Evolutionary conservation across 1,140 invertebrate species (phyloP).

Genomic region (Sycophila sp.): DNA sequence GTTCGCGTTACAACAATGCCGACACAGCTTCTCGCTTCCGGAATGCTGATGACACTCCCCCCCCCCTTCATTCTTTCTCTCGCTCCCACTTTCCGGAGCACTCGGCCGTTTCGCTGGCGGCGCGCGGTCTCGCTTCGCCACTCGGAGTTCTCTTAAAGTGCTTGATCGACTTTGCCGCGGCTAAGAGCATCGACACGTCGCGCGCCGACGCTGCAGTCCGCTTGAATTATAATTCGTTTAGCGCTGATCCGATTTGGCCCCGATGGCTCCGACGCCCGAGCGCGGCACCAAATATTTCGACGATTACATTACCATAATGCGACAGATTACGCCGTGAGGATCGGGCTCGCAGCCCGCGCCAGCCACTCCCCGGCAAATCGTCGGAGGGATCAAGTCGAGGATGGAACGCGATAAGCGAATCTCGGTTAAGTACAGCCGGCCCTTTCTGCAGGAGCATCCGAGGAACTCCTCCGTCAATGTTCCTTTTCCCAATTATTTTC

Average conservation of each 20-base stretch:
- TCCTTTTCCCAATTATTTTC: too few relatives aligned
- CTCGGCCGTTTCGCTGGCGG: background rate
- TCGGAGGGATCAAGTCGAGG: too few relatives aligned
- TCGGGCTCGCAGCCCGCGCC: too few relatives aligned
- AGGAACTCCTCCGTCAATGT: too few relatives aligned
- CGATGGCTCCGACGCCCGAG: background rate
- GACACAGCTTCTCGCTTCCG: conserved; percentile 20
- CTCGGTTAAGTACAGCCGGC: too few relatives aligned
- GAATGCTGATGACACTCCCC: conserved; percentile 22
- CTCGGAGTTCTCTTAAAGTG: background rate
- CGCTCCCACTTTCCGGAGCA: background rate
- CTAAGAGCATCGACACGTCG: background rate
- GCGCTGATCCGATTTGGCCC: conserved; percentile 20
- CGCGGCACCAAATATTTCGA: background rate
- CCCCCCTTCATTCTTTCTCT: conserved; percentile 8
- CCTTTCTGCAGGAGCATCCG: too few relatives aligned
- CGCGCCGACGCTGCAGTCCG: background rate
- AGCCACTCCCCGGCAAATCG: too few relatives aligned
- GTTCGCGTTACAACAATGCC: conserved; percentile 16
- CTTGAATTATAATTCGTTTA: conserved; percentile 12
- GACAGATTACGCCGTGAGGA: background rate
- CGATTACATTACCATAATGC: conserved; percentile 13
- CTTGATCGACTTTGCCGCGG: background rate
- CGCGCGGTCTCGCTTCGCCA: background rate
- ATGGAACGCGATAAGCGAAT: too few relatives aligned